phyloP scores from a whole-genome alignment of 92 coral and sea anemone species.

The Epizoanthus stellaris region DNA sequence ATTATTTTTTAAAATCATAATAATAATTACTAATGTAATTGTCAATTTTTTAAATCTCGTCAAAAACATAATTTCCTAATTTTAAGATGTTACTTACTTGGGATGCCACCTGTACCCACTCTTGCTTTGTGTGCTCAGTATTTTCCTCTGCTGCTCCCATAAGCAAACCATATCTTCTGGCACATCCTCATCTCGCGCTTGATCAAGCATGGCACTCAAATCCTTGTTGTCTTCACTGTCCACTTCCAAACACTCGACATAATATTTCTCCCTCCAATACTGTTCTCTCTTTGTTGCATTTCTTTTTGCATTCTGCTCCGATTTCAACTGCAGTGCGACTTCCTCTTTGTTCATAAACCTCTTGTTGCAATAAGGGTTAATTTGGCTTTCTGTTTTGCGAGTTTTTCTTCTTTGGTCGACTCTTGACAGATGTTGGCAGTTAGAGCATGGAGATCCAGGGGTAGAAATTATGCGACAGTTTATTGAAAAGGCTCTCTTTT shows the following conservation, averaged over 20 bases:
- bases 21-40: too few species aligned
- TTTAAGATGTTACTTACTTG: background rate
- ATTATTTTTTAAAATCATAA: too few species aligned
- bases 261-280: conserved; percentile 37
- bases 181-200: background rate
- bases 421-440: background rate
- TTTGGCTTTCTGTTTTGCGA: conserved; percentile 13
- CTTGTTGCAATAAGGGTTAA: conserved; percentile 22
- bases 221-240: conserved; percentile 3
- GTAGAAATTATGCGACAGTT: conserved; percentile 1
- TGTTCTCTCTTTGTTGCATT: conserved; percentile 39
- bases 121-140: background rate
- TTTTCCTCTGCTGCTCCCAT: background rate
- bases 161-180: background rate
- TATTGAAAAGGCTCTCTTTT: background rate
- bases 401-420: background rate
- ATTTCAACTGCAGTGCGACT: conserved; percentile 33
- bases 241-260: conserved; percentile 34
- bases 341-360: conserved; percentile 35
- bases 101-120: background rate
- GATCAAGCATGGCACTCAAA: background rate
- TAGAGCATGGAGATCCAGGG: conserved; percentile 1
- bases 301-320: conserved; percentile 26
- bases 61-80: background rate
- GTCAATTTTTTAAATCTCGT: too few species aligned